Evolutionary conservation across 2,888 invertebrate genomes (phyloP).

Genomic region (Dermolepida albohirtum): DNA sequence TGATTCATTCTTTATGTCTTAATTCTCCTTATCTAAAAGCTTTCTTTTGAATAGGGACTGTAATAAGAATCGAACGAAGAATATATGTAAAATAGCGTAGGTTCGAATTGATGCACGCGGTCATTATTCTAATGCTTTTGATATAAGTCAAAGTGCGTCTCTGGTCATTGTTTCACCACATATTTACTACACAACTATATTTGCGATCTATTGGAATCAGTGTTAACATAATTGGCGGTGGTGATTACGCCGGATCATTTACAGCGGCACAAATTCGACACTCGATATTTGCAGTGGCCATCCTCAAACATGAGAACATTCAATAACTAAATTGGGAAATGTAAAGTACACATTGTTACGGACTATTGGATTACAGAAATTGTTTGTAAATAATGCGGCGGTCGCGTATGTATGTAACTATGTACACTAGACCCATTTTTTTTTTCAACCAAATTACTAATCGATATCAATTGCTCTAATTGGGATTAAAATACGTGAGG

Average conservation of each 20-base stretch:
- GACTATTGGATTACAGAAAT: slow-evolving; percentile 38
- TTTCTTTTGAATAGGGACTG: too few species aligned
- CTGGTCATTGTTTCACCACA: too few species aligned
- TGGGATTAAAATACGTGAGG: neutral
- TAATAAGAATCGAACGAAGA: too few species aligned
- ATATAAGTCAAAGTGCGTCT: neutral
- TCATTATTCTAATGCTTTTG: neutral
- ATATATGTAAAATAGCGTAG: too few species aligned
- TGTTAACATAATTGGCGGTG: slow-evolving; percentile 42
- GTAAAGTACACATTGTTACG: slow-evolving; percentile 16
- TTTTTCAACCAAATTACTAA: slow-evolving; percentile 2
- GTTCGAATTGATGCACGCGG: too few species aligned
- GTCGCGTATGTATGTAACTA: slow-evolving; percentile 1
- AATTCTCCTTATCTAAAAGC: too few species aligned
- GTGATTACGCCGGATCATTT: slow-evolving; percentile 44
- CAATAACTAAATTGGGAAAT: slow-evolving; percentile 33
- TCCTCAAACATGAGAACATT: slow-evolving; percentile 31
- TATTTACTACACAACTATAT: slow-evolving; percentile 1
- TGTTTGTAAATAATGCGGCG: slow-evolving; percentile 38
- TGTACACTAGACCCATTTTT: neutral
- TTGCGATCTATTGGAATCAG: slow-evolving; percentile 14
- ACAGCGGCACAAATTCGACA: slow-evolving; percentile 33
- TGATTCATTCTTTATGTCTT: too few species aligned
- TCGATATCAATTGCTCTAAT: slow-evolving; percentile 16
- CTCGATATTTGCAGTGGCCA: slow-evolving; percentile 38